Base-by-base conservation (phyloP, 2,113 vertebrate genomes). In the Aythya baeri region DNA sequence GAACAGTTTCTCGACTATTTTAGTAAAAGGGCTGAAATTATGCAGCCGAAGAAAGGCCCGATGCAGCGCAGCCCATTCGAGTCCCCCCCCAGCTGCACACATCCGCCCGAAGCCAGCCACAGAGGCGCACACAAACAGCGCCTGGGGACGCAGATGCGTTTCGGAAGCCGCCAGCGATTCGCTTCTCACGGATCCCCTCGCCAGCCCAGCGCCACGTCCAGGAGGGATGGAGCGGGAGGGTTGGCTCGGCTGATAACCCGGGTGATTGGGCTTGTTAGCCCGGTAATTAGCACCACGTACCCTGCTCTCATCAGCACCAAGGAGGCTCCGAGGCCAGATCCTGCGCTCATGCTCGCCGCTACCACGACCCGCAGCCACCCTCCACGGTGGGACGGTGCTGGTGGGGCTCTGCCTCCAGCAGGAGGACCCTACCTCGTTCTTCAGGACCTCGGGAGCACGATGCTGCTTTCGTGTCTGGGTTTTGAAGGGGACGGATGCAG, bases 1-100 rank as follows among this genome's bases (percentile, higher is more conserved):
- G 94, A 91, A 74, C 88, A 89, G 93, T 41, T 91, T 83, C 94
- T 97, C 8, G 62, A 87, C 92, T 92, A 94, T 95, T 90, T 94
- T 68, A 94, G 89, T 83, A 73, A 70, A 96, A 92, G 88, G 84
- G 29, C 3, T 78, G 93, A 83, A 86, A 92, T 26, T 18, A 81
- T 31, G 62, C 32, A 4, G 71, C 15, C 80, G 3, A 82, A 86
- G 94, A 55, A 63, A 95, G 86, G 23, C 36, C 77, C 52, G 16
- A 16, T 13, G 83, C 86, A 78, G 88, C 68, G 2, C 63, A 22
- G 88, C 87, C 89, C 95, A 46, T 46, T 6, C 1, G 83, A 90
- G 88, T n/a, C 67, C 89, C 77, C 77, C 89, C 77, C 89, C 81
- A 92, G 94, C 93, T 93, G 93, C 94, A 89, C 67, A 44, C 58